These are phyloP conservation scores for Aethes cnicana DNA, from an alignment of 2,888 invertebrate species.

Conservation along the genomic window DNA sequence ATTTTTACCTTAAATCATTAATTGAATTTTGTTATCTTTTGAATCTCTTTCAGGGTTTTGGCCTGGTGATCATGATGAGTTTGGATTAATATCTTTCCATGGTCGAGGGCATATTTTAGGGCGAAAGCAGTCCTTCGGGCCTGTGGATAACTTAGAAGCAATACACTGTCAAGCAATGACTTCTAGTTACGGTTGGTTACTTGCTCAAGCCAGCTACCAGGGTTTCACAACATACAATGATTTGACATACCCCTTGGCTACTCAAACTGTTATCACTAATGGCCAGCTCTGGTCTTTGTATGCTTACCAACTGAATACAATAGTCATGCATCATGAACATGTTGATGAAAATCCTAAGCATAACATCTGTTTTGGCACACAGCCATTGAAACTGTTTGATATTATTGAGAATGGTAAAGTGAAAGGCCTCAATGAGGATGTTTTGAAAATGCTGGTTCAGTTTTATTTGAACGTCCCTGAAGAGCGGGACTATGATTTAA, in stretches of 20 bases:
- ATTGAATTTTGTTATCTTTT: too few species aligned
- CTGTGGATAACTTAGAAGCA: conserved; percentile 83
- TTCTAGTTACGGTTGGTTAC: conserved; percentile 90
- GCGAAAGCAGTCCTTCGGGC: conserved; percentile 73
- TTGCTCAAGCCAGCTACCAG: conserved; percentile 90
- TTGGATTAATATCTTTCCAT: conserved; percentile 89
- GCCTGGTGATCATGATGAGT: conserved; percentile 90
- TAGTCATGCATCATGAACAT: conserved; percentile 84
- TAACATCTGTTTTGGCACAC: conserved; percentile 91
- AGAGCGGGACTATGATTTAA: conserved; percentile 84
- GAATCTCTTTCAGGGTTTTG: conserved; percentile 87
- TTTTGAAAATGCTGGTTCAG: conserved; percentile 87
- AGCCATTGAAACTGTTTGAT: conserved; percentile 88
- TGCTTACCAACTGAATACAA: conserved; percentile 96
- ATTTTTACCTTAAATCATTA: neutral
- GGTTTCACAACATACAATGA: conserved; percentile 96
- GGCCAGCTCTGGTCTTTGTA: conserved; percentile 93
- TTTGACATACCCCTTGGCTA: conserved; percentile 93
- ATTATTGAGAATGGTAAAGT: conserved; percentile 87
- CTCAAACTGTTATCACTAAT: conserved; percentile 94
- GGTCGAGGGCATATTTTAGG: conserved; percentile 83
- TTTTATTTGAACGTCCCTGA: conserved; percentile 88
- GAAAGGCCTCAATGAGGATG: conserved; percentile 90
- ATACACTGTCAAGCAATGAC: conserved; percentile 89
- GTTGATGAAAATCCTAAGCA: conserved; percentile 85